phyloP scores from a whole-genome alignment of 37 sponge, comb jelly and placozoan species.

The Amphimedon queenslandica region DNA sequence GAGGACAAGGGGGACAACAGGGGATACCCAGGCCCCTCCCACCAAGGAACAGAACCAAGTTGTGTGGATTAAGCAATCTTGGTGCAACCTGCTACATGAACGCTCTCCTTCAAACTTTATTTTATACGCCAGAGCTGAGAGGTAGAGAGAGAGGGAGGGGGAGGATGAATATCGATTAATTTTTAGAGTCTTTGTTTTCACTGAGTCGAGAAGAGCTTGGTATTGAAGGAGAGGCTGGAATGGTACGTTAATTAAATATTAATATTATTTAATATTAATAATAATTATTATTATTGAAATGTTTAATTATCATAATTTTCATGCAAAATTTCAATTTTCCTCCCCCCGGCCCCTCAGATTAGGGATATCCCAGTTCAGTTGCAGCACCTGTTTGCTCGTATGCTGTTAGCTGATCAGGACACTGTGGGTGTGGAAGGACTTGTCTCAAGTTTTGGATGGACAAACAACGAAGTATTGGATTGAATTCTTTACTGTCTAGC shows the following conservation, averaged over 20 bases:
- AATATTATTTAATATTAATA: background rate
- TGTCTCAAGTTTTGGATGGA: constrained; percentile 90
- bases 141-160: constrained; percentile 20
- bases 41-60: constrained; percentile 45
- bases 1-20: background rate
- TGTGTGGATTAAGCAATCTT: constrained; percentile 81
- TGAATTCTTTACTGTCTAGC: too few species aligned
- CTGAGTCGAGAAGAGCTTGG: constrained; percentile 59
- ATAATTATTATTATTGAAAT: too few species aligned
- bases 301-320: background rate
- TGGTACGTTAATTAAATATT: constrained; percentile 4
- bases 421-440: constrained; percentile 67
- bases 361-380: constrained; percentile 84
- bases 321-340: background rate
- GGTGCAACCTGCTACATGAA: constrained; percentile 95
- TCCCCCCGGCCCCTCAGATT: constrained; percentile 30
- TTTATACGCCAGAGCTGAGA: constrained; percentile 88
- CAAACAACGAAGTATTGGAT: constrained; percentile 70
- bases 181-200: constrained; percentile 54
- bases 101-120: constrained; percentile 84
- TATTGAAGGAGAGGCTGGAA: constrained; percentile 9
- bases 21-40: constrained; percentile 32
- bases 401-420: constrained; percentile 67
- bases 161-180: background rate
- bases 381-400: constrained; percentile 66